Evolutionary conservation across 2,888 invertebrate genomes (phyloP).

Genomic region (Chorisops tibialis): DNA sequence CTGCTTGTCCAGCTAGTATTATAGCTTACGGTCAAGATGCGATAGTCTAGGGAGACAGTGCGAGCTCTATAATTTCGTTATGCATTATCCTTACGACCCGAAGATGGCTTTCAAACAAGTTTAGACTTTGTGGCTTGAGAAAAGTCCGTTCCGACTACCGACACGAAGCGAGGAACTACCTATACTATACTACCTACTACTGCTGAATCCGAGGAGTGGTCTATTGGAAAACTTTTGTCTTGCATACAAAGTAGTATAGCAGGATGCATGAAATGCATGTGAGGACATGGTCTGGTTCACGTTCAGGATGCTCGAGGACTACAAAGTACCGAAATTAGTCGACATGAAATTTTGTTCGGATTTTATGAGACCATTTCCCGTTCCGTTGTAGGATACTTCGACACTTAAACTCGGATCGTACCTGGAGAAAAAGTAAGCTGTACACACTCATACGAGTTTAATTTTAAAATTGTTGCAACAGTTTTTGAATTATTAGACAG

Average conservation of each 20-base stretch:
- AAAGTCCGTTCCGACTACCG: not conserved
- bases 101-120: constrained; percentile 8
- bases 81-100: constrained; percentile 6
- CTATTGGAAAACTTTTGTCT: constrained; percentile 25
- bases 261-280: constrained; percentile 14
- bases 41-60: constrained; percentile 14
- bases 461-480: too few species aligned
- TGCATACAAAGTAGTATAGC: constrained; percentile 26
- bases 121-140: constrained; percentile 10
- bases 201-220: constrained; percentile 13
- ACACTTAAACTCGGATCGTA: too few species aligned
- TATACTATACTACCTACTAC: not conserved
- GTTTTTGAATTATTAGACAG: too few species aligned
- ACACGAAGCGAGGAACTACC: not conserved
- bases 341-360: constrained; percentile 29
- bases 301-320: constrained; percentile 20
- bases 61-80: constrained; percentile 16
- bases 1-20: constrained; percentile 1
- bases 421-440: too few species aligned
- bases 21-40: constrained; percentile 3
- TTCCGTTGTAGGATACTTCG: too few species aligned
- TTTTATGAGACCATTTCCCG: constrained; percentile 31
- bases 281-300: not conserved
- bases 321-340: constrained; percentile 33
- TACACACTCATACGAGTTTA: too few species aligned